Evolutionary conservation across 2,888 invertebrate genomes (phyloP).

Genomic region (Caenorhabditis sulstoni): DNA sequence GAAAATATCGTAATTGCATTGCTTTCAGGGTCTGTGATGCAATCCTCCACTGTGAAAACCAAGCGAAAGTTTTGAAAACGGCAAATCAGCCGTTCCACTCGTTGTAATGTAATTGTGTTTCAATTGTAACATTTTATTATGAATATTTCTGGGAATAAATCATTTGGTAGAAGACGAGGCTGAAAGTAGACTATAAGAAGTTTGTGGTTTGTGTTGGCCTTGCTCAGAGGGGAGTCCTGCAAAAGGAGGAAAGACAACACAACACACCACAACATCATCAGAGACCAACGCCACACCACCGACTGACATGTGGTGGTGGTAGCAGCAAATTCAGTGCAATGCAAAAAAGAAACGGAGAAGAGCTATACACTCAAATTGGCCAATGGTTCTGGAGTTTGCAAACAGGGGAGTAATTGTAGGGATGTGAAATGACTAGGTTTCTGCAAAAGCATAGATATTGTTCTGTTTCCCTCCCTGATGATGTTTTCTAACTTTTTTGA

Average conservation of each 20-base stretch:
- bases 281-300: too few relatives aligned
- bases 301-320: neutral
- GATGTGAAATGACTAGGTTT: constrained; percentile 45
- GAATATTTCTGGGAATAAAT: neutral
- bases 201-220: neutral
- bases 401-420: neutral
- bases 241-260: neutral
- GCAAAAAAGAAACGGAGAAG: constrained; percentile 9
- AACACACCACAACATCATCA: neutral
- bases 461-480: too few relatives aligned
- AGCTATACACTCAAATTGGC: neutral
- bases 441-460: neutral
- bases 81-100: too few relatives aligned
- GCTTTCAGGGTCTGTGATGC: constrained; percentile 41
- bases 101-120: neutral
- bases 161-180: neutral
- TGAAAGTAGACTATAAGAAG: neutral
- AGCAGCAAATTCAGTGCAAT: constrained; percentile 33
- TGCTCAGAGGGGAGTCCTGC: neutral
- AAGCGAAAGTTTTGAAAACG: too few relatives aligned
- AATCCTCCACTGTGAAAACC: too few relatives aligned
- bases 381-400: too few relatives aligned
- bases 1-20: neutral
- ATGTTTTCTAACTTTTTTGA: too few relatives aligned
- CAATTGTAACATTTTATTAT: neutral